Conservation (phyloP, 2,797 vertebrate genomes). For the Botia kubotai region DNA sequence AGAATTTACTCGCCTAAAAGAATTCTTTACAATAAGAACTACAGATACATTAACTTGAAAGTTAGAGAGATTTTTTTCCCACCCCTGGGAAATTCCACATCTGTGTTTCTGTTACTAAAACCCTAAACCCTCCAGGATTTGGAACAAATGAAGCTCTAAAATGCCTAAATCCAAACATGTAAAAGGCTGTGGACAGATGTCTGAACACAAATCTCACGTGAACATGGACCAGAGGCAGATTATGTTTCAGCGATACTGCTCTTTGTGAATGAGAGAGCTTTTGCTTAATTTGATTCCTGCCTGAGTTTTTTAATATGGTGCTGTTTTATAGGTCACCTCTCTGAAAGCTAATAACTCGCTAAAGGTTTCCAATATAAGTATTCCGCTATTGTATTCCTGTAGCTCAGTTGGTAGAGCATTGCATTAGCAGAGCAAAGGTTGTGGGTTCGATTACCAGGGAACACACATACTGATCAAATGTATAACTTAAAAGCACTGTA, state of each 20-base stretch:
- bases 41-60: no score
- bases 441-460: no score
- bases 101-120: constrained; percentile 37
- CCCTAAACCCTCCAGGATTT: constrained; percentile 42
- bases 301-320: constrained; percentile 61
- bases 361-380: no score
- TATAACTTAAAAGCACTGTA: no score
- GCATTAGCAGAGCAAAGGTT: no score
- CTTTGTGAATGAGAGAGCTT: constrained; percentile 41
- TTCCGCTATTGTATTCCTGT: no score
- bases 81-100: constrained; percentile 19
- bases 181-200: constrained; percentile 51
- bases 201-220: constrained; percentile 39
- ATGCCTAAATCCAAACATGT: constrained; percentile 43
- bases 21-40: not conserved
- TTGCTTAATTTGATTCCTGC: constrained; percentile 21
- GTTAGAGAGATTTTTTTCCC: not conserved
- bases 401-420: no score
- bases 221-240: constrained; percentile 34
- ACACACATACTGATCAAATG: no score
- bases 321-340: not conserved
- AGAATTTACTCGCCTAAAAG: not conserved
- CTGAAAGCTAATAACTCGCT: not conserved
- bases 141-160: constrained; percentile 36
- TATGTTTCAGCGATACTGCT: constrained; percentile 68